Evolutionary conservation across 2,888 invertebrate species (phyloP).

Genomic region (Agonopterix arenella): DNA sequence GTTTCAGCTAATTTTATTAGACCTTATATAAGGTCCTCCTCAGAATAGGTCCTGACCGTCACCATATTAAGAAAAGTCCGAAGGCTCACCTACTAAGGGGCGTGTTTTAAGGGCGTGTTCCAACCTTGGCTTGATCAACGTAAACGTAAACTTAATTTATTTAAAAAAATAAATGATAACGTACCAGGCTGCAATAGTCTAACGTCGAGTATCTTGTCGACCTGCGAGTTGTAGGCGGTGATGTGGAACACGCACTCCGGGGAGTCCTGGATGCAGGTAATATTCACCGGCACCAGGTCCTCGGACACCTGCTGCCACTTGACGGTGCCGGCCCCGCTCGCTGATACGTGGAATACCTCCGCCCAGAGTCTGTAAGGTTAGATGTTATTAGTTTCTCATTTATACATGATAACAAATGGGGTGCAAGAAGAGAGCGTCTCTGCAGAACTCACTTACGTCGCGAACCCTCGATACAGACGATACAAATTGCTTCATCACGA

Average conservation of each 20-base stretch:
- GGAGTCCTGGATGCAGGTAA: conserved; percentile 97
- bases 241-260: conserved; percentile 98
- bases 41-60: too few relatives aligned
- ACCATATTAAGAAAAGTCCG: too few relatives aligned
- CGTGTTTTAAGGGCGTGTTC: too few relatives aligned
- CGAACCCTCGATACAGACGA: too few relatives aligned
- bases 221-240: conserved; percentile 99
- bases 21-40: too few relatives aligned
- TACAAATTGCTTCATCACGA: too few relatives aligned
- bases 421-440: too few relatives aligned
- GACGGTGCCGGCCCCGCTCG: conserved; percentile 93
- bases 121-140: too few relatives aligned
- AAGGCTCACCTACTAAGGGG: too few relatives aligned
- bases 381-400: neutral
- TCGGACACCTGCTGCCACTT: conserved; percentile 99
- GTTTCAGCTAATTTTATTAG: too few relatives aligned
- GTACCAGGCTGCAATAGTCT: conserved; percentile 96
- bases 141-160: neutral
- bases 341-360: conserved; percentile 98
- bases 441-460: too few relatives aligned
- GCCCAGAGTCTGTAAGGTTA: conserved; percentile 90
- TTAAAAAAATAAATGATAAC: conserved; percentile 10
- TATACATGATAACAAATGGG: too few relatives aligned
- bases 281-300: conserved; percentile 98
- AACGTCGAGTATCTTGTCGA: conserved; percentile 98